Conservation (phyloP, 2,113 vertebrate genomes). For the Tenrec ecaudatus region DNA sequence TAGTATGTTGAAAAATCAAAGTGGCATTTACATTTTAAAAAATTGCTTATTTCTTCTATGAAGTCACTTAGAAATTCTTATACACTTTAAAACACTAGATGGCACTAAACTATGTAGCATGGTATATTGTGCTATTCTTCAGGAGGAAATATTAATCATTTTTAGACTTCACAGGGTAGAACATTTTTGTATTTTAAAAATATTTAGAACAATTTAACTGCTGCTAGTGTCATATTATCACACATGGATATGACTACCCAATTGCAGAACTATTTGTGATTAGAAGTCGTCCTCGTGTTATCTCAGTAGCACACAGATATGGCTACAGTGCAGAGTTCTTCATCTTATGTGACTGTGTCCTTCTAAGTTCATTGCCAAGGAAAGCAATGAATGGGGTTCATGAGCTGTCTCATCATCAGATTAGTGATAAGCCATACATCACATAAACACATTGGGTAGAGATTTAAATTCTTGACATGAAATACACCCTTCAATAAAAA, state of each 20-base stretch:
- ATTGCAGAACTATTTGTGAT: not conserved
- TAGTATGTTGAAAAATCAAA: not conserved
- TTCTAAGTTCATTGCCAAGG: not conserved
- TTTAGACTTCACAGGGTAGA: not conserved
- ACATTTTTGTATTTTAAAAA: slow-evolving; percentile 24
- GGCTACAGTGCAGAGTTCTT: not conserved
- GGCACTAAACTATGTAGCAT: slow-evolving; percentile 58
- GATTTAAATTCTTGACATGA: slow-evolving; percentile 4
- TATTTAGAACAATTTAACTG: slow-evolving; percentile 12
- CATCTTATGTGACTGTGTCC: not conserved
- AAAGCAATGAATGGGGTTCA: not conserved
- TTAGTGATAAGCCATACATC: not conserved
- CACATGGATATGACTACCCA: slow-evolving; percentile 9
- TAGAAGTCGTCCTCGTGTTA: not conserved
- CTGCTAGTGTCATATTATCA: not conserved
- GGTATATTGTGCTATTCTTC: slow-evolving; percentile 20
- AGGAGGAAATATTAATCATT: not conserved
- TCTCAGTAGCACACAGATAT: not conserved
- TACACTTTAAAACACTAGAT: slow-evolving; percentile 64
- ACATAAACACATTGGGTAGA: not conserved
- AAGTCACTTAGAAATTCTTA: not conserved
- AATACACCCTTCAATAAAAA: slow-evolving; percentile 9
- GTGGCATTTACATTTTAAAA: too few relatives aligned
- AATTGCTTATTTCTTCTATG: not conserved
- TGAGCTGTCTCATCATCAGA: not conserved